Evolutionary conservation across 2,888 invertebrate species (phyloP), one percentile per base, ranked within the genome.

Genomic region (Tortricodes alternella): DNA sequence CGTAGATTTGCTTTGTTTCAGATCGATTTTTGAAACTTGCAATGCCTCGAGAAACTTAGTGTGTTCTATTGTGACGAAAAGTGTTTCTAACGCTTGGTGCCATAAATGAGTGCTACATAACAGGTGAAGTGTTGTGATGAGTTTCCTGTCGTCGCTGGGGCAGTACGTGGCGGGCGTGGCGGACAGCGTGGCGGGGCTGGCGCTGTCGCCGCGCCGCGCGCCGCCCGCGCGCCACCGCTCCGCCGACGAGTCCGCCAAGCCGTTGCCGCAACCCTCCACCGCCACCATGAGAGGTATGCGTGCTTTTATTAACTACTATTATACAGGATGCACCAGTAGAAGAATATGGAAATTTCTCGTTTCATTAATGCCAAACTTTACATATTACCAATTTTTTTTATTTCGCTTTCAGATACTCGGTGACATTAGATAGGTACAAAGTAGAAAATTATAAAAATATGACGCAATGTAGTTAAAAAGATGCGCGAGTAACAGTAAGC

Each of bases 81-180:
- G 55, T 48, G 53, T 34, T 51, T 23, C 13, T 21, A 32, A 32
- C 46, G 27, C 34, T 32, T 32, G 9, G 41, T 34, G 49, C 29
- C 29, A 50, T 50, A 44, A 38, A 56, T 56, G 56, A 50, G 60
- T 53, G 43, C 58, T 62, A 58, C 67, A 64, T 62, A 73, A 73
- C 21, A 59, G 27, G 46, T 67, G 61, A 58, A 53, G 59, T 55
- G 66, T 67, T 68, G 66, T 62, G 58, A 96, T 96, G 96, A 96
- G 96, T 92, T 96, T 96, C 91, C 94, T 96, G 82, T 94, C 95
- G 80, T 95, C 96, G 34, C 87, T 96, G 70, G 95, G 96, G 73
- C 96, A 96, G 84, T 96, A 96, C 82, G 96, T 96, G 80, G 96
- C 94, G 74, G 96, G 95, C 73, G 93, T 96, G 78, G 96, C 94